Evolutionary conservation across 2,888 invertebrate species (phyloP).

Genomic region (Ophion obscuratus): DNA sequence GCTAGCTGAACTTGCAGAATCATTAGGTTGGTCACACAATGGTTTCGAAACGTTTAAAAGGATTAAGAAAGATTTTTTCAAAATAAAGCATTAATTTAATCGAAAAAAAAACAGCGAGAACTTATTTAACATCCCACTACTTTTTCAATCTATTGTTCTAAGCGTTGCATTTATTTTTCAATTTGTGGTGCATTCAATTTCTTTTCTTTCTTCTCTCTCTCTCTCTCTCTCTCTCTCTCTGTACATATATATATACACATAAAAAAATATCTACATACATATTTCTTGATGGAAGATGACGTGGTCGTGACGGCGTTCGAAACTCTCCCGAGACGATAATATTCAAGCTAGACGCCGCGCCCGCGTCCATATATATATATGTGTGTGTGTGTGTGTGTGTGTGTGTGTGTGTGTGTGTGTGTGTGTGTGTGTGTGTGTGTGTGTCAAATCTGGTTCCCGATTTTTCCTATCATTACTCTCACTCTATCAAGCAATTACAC

Average conservation of each 20-base stretch:
- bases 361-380: constrained; percentile 7
- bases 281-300: constrained; percentile 8
- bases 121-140: not conserved
- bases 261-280: not conserved
- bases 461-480: too few species aligned
- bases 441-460: too few species aligned
- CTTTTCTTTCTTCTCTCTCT: not conserved
- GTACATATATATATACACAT: not conserved
- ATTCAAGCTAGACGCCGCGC: constrained; percentile 55
- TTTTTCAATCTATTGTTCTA: not conserved
- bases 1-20: too few species aligned
- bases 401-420: too few species aligned
- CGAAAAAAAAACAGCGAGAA: too few species aligned
- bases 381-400: too few species aligned
- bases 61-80: too few species aligned
- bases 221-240: not conserved
- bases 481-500: too few species aligned
- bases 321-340: constrained; percentile 62
- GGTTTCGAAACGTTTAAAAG: too few species aligned
- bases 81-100: too few species aligned
- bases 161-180: not conserved
- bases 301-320: constrained; percentile 41
- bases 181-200: not conserved
- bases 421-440: too few species aligned
- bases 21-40: too few species aligned